Percentiles rank a stretch among this genome's conserved stretches.
Conservation (phyloP, 2,888 invertebrate species). For the Bombylius discolor region DNA sequence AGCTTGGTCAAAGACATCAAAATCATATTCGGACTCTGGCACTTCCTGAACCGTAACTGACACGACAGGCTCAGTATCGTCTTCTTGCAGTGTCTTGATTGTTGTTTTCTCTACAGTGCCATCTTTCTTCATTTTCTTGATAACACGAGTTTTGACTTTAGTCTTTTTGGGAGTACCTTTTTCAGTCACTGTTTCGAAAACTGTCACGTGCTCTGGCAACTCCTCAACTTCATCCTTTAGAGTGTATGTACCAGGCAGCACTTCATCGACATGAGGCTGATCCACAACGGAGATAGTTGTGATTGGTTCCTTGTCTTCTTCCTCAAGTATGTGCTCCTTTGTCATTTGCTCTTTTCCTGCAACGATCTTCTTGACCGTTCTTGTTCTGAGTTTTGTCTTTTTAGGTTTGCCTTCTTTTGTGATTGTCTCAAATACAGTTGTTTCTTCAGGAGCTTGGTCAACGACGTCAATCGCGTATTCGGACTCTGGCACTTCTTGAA, state of each 20-base stretch:
- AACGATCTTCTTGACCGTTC: constrained; percentile 26
- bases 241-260: constrained; percentile 2
- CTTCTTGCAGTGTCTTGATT: constrained; percentile 32
- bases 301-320: constrained; percentile 28
- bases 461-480: constrained; percentile 21
- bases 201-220: constrained; percentile 15
- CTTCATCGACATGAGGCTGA: constrained; percentile 17
- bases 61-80: constrained; percentile 27
- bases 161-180: constrained; percentile 21
- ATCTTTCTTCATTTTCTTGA: constrained; percentile 27
- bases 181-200: constrained; percentile 13
- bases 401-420: constrained; percentile 27
- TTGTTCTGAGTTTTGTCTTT: constrained; percentile 27
- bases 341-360: constrained; percentile 26
- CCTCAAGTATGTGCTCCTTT: constrained; percentile 24
- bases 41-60: constrained; percentile 18
- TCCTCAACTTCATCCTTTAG: constrained; percentile 10
- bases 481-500: constrained; percentile 18
- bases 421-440: constrained; percentile 31
- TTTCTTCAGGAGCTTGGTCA: constrained; percentile 21
- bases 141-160: constrained; percentile 25
- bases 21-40: constrained; percentile 10
- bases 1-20: constrained; percentile 11
- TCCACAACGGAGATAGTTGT: constrained; percentile 24
- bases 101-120: constrained; percentile 30